phyloP scores from a whole-genome alignment of 1,140 invertebrate species.

The Brachionus koreanus region DNA sequence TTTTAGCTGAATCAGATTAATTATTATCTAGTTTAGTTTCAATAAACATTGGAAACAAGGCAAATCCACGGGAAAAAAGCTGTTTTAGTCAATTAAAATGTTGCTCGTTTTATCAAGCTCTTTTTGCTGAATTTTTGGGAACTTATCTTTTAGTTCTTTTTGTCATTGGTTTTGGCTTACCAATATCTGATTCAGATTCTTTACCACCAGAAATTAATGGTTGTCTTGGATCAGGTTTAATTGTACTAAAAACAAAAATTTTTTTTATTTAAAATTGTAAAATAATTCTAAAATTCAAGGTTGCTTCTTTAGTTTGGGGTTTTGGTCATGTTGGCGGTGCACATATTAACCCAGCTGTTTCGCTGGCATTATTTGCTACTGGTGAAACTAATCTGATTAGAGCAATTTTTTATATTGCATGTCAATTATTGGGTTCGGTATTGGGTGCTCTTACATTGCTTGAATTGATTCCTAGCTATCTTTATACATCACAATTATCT shows the following conservation, averaged over 20 bases:
- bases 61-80: not conserved
- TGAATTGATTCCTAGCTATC: slow-evolving; percentile 57
- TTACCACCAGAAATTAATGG: not conserved
- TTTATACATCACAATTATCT: slow-evolving; percentile 47
- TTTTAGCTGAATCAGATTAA: not conserved
- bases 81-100: slow-evolving; percentile 22
- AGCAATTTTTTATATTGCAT: slow-evolving; percentile 69
- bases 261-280: not conserved
- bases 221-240: slow-evolving; percentile 47
- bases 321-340: slow-evolving; percentile 80
- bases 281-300: not conserved
- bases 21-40: not conserved
- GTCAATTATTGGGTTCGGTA: slow-evolving; percentile 72
- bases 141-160: not conserved
- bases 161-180: not conserved
- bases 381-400: slow-evolving; percentile 62
- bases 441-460: slow-evolving; percentile 64
- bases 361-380: slow-evolving; percentile 66
- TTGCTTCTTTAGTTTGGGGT: slow-evolving; percentile 47
- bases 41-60: slow-evolving; percentile 12
- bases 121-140: slow-evolving; percentile 38
- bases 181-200: not conserved
- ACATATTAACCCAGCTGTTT: slow-evolving; percentile 84
- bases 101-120: slow-evolving; percentile 35
- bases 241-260: slow-evolving; percentile 48